Base-by-base conservation (phyloP, 1,140 invertebrate species). In the Dendrolimus kikuchii region DNA sequence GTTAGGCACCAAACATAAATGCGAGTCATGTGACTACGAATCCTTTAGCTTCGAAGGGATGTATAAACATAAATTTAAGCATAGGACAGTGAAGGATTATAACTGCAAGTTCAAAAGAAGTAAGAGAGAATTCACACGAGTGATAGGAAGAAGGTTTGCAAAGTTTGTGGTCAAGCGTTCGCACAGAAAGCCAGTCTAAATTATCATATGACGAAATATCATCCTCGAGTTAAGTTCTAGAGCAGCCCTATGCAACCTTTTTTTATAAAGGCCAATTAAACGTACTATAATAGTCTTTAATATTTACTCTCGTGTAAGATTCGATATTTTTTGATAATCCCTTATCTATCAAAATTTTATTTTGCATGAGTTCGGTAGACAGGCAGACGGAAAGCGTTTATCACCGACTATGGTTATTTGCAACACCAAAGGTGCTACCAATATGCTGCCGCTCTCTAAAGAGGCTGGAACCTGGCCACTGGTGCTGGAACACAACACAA, bases 121-220 rank as follows among this genome's bases (percentile, higher is more conserved):
- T 94, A 96, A 60, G 88, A 92, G 67, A 87, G 92, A 7, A 94
- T 94, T 66, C 94, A 95, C 64, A 93, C 92, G 0, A 92, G 93
- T 0, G 92, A 93, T 49, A 94, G 94, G 64, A 91, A 93, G 5
- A 95, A 91, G 62, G 71, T 90, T 1, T 96, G 95, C 62, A 92
- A 92, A 68, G 89, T 94, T 4, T 96, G 95, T 64, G 92, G 93
- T 0, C 95, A 95, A 77, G 90, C 91, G 10, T 95, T 96, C 60
- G 89, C 89, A 2, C 90, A 90, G 48, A 90, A 90, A 51, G 88
- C 88, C 0, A 89, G 88, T 40, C 57, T 90, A 2, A 81, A 83
- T 48, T 83, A 82, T 54, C 82, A 83, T 38, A 86, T 86, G 82
- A 60, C 66, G 0, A 86, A 81, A 46, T 74, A 78, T 47, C 81